Conservation (phyloP, 2,113 vertebrate species). For the Ptilonorhynchus violaceus region DNA sequence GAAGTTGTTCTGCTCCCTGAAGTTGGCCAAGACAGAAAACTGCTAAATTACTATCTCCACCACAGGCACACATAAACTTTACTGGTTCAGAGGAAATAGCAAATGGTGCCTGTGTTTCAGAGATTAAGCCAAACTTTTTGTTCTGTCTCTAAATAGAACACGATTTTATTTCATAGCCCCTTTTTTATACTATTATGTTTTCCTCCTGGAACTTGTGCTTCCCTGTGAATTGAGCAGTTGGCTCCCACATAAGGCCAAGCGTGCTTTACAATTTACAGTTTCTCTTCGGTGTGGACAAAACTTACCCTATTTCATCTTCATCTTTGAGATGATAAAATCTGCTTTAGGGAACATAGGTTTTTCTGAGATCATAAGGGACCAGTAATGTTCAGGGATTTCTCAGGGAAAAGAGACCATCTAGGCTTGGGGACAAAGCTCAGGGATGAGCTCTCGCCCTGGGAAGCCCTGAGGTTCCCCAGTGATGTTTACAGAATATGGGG, state of each 20-base stretch:
- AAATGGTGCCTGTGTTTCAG: neutral
- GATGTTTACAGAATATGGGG: neutral
- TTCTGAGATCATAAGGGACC: neutral
- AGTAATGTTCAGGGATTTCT: neutral
- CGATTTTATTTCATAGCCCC: neutral
- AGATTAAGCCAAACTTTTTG: neutral
- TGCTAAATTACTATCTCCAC: neutral
- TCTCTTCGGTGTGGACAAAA: neutral
- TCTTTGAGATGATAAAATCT: neutral
- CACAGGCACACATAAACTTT: neutral
- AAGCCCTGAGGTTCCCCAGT: neutral
- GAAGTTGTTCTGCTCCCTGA: neutral
- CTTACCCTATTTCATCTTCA: neutral
- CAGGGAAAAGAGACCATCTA: neutral
- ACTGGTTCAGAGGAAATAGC: conserved; percentile 4
- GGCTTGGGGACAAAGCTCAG: neutral
- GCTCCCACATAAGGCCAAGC: neutral
- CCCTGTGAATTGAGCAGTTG: neutral
- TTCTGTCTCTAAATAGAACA: conserved; percentile 4
- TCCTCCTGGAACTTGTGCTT: neutral
- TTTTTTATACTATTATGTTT: neutral
- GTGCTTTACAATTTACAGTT: neutral
- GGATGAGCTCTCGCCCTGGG: neutral
- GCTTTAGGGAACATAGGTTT: neutral
- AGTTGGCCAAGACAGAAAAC: neutral